A percentile compares a stretch with the other conserved stretches of the same genome.
Evolutionary conservation across 2,888 invertebrate species (phyloP).

Genomic region (Agrotis puta): DNA sequence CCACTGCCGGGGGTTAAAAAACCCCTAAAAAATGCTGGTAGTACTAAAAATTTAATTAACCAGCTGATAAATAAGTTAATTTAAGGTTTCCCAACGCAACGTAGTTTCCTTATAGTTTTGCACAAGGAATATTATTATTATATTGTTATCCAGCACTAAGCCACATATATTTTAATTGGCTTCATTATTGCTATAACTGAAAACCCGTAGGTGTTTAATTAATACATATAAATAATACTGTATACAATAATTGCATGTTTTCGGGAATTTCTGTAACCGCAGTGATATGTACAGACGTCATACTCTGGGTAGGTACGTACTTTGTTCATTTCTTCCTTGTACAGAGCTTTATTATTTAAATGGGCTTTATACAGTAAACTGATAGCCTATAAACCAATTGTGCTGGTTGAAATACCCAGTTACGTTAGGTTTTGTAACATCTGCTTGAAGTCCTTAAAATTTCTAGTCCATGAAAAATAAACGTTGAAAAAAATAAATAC

Average conservation of each 20-base stretch:
- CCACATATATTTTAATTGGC: constrained; percentile 60
- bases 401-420: background rate
- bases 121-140: constrained; percentile 22
- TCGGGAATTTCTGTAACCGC: constrained; percentile 62
- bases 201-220: constrained; percentile 60
- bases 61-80: constrained; percentile 24
- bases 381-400: background rate
- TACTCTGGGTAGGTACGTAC: constrained; percentile 17
- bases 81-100: constrained; percentile 5
- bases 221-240: constrained; percentile 41
- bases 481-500: no score
- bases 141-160: constrained; percentile 34
- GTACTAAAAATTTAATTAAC: constrained; percentile 3
- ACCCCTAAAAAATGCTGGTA: background rate
- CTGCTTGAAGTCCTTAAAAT: background rate
- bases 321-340: constrained; percentile 40
- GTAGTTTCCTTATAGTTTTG: constrained; percentile 36
- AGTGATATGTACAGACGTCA: constrained; percentile 44
- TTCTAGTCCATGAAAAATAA: no score
- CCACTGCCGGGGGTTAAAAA: constrained; percentile 7
- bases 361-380: constrained; percentile 9
- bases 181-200: constrained; percentile 38
- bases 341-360: no score
- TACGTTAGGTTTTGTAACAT: background rate
- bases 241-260: constrained; percentile 44